These are phyloP conservation scores for Cyanoliseus patagonus DNA, from an alignment of 2,113 vertebrate genomes.

Conservation along the genomic window DNA sequence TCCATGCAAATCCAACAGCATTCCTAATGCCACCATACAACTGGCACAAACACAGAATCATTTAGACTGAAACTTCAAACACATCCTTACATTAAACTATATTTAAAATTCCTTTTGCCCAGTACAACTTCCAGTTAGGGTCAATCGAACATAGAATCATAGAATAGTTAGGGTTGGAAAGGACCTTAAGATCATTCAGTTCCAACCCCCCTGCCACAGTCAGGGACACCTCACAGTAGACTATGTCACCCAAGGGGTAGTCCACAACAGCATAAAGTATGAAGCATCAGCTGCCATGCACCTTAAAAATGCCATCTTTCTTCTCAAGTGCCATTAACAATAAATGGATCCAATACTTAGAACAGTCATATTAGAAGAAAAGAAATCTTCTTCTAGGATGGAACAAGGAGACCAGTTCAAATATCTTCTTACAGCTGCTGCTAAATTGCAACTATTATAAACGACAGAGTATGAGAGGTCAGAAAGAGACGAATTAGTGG, in stretches of 20 bases:
- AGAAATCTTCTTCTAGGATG: not conserved
- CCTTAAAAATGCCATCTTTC: not conserved
- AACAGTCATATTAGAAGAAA: not conserved
- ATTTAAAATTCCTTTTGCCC: not conserved
- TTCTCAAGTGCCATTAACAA: not conserved
- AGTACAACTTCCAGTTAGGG: not conserved
- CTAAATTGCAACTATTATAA: not conserved
- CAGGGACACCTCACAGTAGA: not conserved
- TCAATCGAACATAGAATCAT: not conserved
- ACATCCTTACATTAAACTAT: not conserved
- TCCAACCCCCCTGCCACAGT: not conserved
- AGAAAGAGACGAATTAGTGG: not conserved
- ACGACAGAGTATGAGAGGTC: conserved; percentile 4
- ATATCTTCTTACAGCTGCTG: not conserved
- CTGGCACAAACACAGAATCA: not conserved
- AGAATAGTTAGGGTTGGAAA: not conserved
- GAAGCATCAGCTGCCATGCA: not conserved
- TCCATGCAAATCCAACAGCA: not conserved
- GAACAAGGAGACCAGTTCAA: not conserved
- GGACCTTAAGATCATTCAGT: not conserved
- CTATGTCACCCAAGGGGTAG: not conserved
- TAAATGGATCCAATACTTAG: not conserved
- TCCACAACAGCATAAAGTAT: not conserved
- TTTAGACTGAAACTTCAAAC: not conserved
- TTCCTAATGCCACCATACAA: not conserved